Base-by-base conservation (phyloP, 1,140 invertebrate genomes). In the Bombus soroeensis region DNA sequence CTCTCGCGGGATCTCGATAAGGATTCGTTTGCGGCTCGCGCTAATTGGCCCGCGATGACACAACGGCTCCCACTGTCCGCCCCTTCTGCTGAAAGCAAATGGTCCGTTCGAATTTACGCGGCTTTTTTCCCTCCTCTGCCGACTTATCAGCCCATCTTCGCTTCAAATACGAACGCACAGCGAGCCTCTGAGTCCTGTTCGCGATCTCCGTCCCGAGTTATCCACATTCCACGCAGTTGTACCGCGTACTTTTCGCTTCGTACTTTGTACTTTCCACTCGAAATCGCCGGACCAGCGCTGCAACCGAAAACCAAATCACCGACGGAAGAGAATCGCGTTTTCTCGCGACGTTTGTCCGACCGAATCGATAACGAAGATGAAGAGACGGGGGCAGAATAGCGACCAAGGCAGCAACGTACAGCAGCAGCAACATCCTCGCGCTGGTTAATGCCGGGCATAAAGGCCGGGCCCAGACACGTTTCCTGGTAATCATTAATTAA, bases 401-500 rank as follows among this genome's bases (percentile, higher is more conserved):
- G 43, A 39, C 18, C 18, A 5, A 32, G 28, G 28, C 47, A 72
- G 39, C 34, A 5, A 78, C 37, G 8, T 41, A 41, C 59, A 53
- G 47, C 47, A 53, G 41, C 81, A 25, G 76, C 78, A 22, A 74
- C 37, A 82, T 47, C 81, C 72, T 74, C 80, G 71, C 71, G 87
- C 87, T 90, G 88, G 89, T 87, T 91, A 86, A 87, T 83, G 88
- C 87, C 79, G 87, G 77, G 89, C 89, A 92, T 92, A 92, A 92
- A 92, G 87, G 83, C 89, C 85, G 80, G 83, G 85, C 88, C 91
- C 93, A 94, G 92, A 94, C 93, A 93, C 92, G 92, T 94, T 95
- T 95, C 93, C 92, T 89, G 91, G 94, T 94, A 94, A 94, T 94
- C 94, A 93, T 95, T 95, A 95, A 95, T 95, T 94, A 95, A 94